Percentiles rank a stretch among this genome's conserved stretches.
phyloP scores from a whole-genome alignment of 2,113 vertebrate genomes.

The Xenus cinereus region DNA sequence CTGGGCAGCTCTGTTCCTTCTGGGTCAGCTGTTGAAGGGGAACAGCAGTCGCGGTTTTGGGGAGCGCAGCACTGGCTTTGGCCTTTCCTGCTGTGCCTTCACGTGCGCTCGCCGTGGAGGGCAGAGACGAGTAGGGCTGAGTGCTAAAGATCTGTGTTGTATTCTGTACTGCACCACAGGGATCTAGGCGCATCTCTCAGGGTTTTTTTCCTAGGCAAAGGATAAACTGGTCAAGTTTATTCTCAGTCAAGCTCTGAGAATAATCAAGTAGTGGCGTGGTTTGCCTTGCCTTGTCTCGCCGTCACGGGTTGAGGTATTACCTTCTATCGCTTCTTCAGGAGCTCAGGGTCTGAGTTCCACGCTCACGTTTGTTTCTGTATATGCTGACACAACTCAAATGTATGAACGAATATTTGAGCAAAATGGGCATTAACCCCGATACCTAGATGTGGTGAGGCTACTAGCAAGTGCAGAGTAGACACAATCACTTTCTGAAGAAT shows the following conservation, averaged over 20 bases:
- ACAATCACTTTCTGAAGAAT: neutral
- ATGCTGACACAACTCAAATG: neutral
- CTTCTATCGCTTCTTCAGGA: neutral
- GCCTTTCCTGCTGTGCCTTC: accelerated
- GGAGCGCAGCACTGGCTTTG: neutral
- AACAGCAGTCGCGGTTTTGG: neutral
- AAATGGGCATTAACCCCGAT: neutral
- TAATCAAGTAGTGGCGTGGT: neutral
- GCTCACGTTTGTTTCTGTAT: neutral
- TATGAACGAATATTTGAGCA: neutral
- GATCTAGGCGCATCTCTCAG: no score
- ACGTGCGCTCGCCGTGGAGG: accelerated
- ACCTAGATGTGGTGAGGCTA: neutral
- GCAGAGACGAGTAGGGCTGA: neutral
- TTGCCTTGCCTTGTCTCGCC: neutral
- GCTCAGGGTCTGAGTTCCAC: neutral
- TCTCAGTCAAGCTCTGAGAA: neutral
- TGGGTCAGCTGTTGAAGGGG: neutral
- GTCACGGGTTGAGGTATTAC: accelerated
- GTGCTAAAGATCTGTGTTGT: neutral
- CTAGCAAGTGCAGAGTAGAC: neutral
- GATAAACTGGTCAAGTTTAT: neutral
- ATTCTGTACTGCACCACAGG: neutral
- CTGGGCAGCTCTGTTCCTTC: neutral
- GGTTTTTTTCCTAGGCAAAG: neutral